phyloP scores from a whole-genome alignment of 2,888 invertebrate species.

The Harpagoxenus sublaevis region DNA sequence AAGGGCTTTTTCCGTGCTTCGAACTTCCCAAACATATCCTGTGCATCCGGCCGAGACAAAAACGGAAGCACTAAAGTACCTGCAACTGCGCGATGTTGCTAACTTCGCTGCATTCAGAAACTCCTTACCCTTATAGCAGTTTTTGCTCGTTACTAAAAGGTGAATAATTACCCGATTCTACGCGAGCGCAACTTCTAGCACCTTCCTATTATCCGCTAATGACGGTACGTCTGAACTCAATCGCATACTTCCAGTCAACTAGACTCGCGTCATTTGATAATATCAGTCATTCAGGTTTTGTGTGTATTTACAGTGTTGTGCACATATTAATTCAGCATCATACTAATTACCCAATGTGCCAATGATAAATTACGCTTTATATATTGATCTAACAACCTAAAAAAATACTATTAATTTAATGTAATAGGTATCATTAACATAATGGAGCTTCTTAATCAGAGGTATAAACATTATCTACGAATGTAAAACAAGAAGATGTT shows the following conservation, averaged over 20 bases:
- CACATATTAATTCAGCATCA: not conserved
- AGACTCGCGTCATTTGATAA: not conserved
- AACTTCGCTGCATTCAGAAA: conserved; percentile 55
- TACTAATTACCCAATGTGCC: no score
- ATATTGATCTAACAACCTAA: not conserved
- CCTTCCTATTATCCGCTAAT: conserved; percentile 49
- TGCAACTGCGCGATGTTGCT: conserved; percentile 56
- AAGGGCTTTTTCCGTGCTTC: conserved; percentile 52
- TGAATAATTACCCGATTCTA: conserved; percentile 52
- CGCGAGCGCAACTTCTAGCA: conserved; percentile 31
- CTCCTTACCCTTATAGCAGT: conserved; percentile 53
- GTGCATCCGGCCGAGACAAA: conserved; percentile 53
- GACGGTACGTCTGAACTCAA: conserved; percentile 21
- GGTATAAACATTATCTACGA: not conserved
- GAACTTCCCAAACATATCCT: conserved; percentile 57
- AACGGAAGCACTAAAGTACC: conserved; percentile 57
- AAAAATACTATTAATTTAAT: conserved; percentile 1
- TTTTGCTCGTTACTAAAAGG: conserved; percentile 50
- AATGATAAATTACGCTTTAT: not conserved
- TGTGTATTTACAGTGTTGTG: not conserved
- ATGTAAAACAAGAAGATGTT: not conserved
- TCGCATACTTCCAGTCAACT: conserved; percentile 31
- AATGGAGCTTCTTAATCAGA: not conserved
- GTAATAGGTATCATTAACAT: not conserved
- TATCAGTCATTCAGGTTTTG: conserved; percentile 8